Conservation (phyloP, 2,113 vertebrate genomes). For the Apus apus region DNA sequence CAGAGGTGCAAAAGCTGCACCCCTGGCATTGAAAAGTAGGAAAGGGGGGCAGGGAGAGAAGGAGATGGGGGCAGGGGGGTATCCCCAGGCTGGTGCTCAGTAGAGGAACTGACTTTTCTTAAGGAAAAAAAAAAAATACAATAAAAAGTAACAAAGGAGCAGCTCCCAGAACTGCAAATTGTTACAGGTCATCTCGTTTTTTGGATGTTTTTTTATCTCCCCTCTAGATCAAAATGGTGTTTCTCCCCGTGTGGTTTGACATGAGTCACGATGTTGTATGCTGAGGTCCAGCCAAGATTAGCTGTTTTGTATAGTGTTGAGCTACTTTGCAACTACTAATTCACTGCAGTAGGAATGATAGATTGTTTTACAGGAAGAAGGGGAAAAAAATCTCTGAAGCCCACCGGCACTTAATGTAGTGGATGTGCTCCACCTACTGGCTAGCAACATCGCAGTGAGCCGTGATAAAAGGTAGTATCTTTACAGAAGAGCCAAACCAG, state of each 20-base stretch:
- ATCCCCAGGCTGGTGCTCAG: background rate
- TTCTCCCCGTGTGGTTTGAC: background rate
- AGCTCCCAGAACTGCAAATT: background rate
- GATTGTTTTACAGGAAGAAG: background rate
- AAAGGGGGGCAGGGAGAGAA: background rate
- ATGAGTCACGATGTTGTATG: background rate
- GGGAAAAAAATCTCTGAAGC: background rate
- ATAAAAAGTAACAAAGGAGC: background rate
- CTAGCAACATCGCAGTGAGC: background rate
- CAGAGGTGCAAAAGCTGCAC: background rate
- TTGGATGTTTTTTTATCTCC: background rate
- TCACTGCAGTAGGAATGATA: constrained; percentile 65
- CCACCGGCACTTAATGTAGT: background rate
- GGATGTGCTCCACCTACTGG: constrained; percentile 74
- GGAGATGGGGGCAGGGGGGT: too few relatives aligned
- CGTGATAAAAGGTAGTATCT: too few relatives aligned
- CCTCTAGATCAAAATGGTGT: background rate
- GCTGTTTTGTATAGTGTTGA: constrained; percentile 28
- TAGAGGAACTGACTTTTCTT: background rate
- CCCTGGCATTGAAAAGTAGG: background rate
- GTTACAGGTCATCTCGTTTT: background rate
- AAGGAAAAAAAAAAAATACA: background rate
- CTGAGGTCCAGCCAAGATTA: constrained; percentile 48
- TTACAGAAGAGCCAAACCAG: background rate
- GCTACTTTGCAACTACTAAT: constrained; percentile 46